Evolutionary conservation across 2,888 invertebrate genomes (phyloP).

Genomic region (Hypselothyrea guttata): DNA sequence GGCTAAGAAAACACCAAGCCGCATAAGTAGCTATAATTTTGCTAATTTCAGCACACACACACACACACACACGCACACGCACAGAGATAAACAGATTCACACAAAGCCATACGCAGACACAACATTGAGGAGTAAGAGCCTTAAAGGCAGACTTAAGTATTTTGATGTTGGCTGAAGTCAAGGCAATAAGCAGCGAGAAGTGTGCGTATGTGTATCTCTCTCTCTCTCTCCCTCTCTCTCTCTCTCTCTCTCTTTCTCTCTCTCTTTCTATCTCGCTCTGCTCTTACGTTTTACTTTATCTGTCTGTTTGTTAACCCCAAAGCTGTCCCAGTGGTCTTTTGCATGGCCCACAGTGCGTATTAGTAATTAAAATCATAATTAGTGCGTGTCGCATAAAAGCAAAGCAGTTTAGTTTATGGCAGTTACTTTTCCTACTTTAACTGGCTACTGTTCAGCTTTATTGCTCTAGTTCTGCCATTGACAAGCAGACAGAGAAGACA

Average conservation of each 20-base stretch:
- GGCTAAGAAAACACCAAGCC: conserved; percentile 58
- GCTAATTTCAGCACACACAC: conserved; percentile 55
- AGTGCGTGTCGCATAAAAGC: conserved; percentile 40
- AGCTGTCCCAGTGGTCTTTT: conserved; percentile 38
- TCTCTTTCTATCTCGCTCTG: background rate
- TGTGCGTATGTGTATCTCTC: background rate
- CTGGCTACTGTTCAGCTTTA: background rate
- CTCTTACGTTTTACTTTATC: background rate
- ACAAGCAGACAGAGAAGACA: no score
- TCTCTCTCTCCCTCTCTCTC: background rate
- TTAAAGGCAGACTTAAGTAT: conserved; percentile 30
- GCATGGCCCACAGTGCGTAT: conserved; percentile 47
- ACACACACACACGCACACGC: conserved; percentile 15
- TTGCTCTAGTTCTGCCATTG: background rate
- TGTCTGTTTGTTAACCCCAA: background rate
- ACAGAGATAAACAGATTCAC: no score
- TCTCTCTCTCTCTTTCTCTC: background rate
- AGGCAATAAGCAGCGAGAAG: conserved; percentile 12
- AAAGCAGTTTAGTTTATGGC: conserved; percentile 38
- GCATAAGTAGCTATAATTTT: conserved; percentile 72
- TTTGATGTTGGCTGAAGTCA: conserved; percentile 34
- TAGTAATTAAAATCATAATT: conserved; percentile 58
- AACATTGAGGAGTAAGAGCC: background rate
- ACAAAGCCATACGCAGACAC: background rate
- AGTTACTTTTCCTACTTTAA: conserved; percentile 13